Base-by-base conservation (phyloP, 2,797 vertebrate species). In the Pempheris klunzingeri region DNA sequence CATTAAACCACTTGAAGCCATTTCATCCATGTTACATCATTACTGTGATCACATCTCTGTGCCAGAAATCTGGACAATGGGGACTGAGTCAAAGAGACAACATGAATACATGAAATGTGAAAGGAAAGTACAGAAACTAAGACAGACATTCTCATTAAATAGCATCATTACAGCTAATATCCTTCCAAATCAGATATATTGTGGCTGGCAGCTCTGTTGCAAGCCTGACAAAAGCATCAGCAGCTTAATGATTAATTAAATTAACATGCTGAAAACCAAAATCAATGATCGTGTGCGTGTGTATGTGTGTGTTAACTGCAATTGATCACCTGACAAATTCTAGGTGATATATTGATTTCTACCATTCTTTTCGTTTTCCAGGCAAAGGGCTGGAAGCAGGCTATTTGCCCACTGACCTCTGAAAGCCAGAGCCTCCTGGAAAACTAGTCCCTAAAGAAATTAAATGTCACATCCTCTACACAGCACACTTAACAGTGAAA, bases 401-500 rank as follows among this genome's bases (percentile, higher is more conserved):
- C 70, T 81, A 63, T 80, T 86, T 87, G 46, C 76, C 54, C 74
- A 63, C 39, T 76, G 86, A 83, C 57, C 69, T 79, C 73, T 74
- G 60, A 82, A 60, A 85, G 61, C 71, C 43, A 20, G 32, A 73
- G 49, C 61, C 63, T 69, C 49, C 54, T 50, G 77, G 78, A 84
- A 81, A 90, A 77, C 50, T 41, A 71, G 72, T 83, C 84, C 87
- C 71, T 83, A 74, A 89, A 88, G 88, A 90, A 91, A 92, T 92
- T 79, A 89, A 90, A 91, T 92, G 90, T 90, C 90, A 89, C 88
- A 86, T 89, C 73, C 84, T 82, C 83, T 75, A 80, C 74, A 81
- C 65, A 73, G 87, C 87, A 87, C 89, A 80, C 83, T 92, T 91
- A 94, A 79, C 87, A 87, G 74, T 73, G 75, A 81, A 90, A 94